Conservation (phyloP, 2,797 vertebrate genomes). For the Sciurus carolinensis region DNA sequence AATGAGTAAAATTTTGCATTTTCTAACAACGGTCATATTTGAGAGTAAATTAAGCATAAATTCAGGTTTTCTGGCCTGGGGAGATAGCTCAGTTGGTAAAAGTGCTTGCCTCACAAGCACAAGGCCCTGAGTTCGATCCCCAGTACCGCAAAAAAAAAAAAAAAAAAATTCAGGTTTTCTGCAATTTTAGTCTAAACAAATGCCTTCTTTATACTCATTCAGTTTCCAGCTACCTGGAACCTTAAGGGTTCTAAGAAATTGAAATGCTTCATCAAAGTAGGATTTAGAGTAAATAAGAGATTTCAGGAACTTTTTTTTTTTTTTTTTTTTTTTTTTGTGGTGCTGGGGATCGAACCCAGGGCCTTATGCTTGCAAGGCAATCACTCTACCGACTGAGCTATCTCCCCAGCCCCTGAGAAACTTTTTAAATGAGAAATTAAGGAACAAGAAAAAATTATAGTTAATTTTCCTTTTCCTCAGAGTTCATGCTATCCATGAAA, state of each 20-base stretch:
- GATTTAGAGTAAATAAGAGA: constrained; percentile 21
- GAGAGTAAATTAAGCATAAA: constrained; percentile 48
- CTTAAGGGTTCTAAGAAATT: constrained; percentile 34
- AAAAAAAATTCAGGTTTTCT: not conserved
- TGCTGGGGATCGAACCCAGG: too few relatives aligned
- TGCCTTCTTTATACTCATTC: not conserved
- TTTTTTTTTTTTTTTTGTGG: too few relatives aligned
- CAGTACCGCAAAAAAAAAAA: too few relatives aligned
- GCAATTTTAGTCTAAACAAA: constrained; percentile 6
- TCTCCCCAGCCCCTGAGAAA: not conserved
- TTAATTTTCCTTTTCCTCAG: not conserved
- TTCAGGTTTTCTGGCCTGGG: not conserved
- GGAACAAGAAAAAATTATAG: not conserved
- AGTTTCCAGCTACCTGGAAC: constrained; percentile 42
- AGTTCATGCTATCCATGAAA: not conserved
- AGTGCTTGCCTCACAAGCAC: too few relatives aligned
- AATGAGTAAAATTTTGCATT: not conserved
- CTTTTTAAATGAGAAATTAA: not conserved
- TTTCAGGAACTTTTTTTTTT: not conserved
- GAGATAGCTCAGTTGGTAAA: too few relatives aligned
- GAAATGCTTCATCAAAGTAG: constrained; percentile 17
- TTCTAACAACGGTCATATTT: not conserved
- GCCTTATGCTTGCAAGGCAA: too few relatives aligned
- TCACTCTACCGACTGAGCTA: too few relatives aligned
- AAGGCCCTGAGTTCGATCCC: too few relatives aligned